These are phyloP conservation scores for Malurus melanocephalus DNA, from an alignment of 2,113 vertebrate genomes.

Conservation along the genomic window DNA sequence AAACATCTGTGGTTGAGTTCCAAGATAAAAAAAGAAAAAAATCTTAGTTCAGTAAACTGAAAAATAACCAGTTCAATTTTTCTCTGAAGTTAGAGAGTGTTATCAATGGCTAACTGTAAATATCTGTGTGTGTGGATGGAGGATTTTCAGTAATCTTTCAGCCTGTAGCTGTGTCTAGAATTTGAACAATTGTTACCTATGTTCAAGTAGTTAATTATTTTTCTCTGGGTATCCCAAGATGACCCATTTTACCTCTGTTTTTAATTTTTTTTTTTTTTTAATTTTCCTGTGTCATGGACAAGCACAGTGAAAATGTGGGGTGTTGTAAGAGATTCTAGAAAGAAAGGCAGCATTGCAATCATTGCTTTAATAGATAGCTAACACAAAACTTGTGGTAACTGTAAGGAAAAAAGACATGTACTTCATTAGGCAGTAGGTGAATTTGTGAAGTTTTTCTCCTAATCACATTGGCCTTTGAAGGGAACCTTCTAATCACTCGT, in stretches of 20 bases:
- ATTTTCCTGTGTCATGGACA: neutral
- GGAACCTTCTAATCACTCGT: constrained; percentile 22
- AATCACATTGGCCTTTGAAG: constrained; percentile 49
- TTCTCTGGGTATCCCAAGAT: neutral
- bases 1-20: neutral
- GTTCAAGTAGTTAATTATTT: neutral
- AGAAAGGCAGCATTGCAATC: neutral
- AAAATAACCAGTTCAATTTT: neutral
- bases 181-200: neutral
- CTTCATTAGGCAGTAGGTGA: neutral
- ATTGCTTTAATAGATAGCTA: neutral
- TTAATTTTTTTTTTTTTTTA: too few species aligned
- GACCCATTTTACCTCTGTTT: neutral
- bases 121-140: neutral
- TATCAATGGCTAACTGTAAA: neutral
- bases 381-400: neutral
- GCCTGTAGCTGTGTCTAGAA: neutral
- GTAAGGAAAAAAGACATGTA: neutral
- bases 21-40: neutral
- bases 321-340: neutral
- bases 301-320: neutral
- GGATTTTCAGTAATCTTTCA: neutral
- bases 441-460: constrained; percentile 7
- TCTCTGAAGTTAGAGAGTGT: neutral
- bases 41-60: neutral